Base-by-base conservation (phyloP, 53 echinoderm and acorn worm genomes). In the Antedon mediterranea region DNA sequence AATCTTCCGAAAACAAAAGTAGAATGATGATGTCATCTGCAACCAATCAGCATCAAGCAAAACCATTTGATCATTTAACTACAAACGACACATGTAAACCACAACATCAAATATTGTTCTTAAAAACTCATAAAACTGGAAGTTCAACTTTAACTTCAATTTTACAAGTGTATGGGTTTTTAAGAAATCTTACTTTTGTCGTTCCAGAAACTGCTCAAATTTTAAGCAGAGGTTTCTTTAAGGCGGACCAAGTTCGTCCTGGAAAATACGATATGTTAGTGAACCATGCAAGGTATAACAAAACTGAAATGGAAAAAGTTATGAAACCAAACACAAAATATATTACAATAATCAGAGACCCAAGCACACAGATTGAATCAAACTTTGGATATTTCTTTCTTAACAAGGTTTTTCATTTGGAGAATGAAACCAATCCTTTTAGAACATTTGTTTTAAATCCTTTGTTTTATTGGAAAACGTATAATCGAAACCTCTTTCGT, bases 271-370 rank as follows among this genome's bases (percentile, higher is more conserved):
- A 87, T 30, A 77, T 87, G 73, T 71, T 87, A 23, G 77, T 73
- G 0, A 84, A 79, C 71, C 87, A 87, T 33, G 84, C 72, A 18
- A 76, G 87, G 2, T 84, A 43, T 23, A 76, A 84, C 32, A 33
- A 81, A 9, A 73, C 72, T 32, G 84, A 87, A 57, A 77, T 87
- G 77, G 74, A 73, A 11, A 34, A 29, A 9, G 78, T 83, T 0
- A 80, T 87, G 3, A 32, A 34, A 32, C 84, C 81, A 7, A 33
- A 73, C 43, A 81, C 84, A 0, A 77, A 80, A 41, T 87, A 83
- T 32, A 81, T 87, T 28, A 78, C 87, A 0, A 87, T 87, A 28
- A 77, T 87, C 31, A 76, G 87, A 34, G 44, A 87, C n/a, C 87
- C 87, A 28, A 42, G 84, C 20, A 57, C 71, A 20, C 83, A 87